phyloP scores from a whole-genome alignment of 2,113 vertebrate genomes.

The Epinephelus lanceolatus region DNA sequence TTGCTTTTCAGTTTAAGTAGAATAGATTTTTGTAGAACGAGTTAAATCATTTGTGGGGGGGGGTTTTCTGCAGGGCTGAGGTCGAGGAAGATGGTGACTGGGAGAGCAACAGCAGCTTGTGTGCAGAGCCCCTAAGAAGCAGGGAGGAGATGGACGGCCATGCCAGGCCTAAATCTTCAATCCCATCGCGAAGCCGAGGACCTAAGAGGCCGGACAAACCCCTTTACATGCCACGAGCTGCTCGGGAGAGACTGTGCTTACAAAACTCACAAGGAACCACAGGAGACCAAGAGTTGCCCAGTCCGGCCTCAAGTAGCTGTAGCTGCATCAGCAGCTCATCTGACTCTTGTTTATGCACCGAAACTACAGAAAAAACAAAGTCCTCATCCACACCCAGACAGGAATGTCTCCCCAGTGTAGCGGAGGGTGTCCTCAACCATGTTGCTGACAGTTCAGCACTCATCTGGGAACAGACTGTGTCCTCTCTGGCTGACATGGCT shows the following conservation, averaged over 20 bases:
- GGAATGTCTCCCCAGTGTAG: slow-evolving; percentile 10
- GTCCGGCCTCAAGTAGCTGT: slow-evolving; percentile 23
- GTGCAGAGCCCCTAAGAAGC: slow-evolving; percentile 42
- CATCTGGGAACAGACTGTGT: slow-evolving; percentile 61
- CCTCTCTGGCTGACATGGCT: slow-evolving; percentile 60
- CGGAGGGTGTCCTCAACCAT: neutral
- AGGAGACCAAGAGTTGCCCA: slow-evolving; percentile 8
- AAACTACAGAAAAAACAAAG: slow-evolving; percentile 30
- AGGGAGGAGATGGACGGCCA: neutral
- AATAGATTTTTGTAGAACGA: neutral
- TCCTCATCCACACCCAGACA: neutral
- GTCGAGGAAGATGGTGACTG: slow-evolving; percentile 62
- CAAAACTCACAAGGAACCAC: slow-evolving; percentile 19
- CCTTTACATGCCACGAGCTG: slow-evolving; percentile 81
- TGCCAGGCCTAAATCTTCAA: slow-evolving; percentile 30
- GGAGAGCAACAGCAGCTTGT: slow-evolving; percentile 49
- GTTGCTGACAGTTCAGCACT: slow-evolving; percentile 20
- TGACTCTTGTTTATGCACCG: slow-evolving; percentile 44
- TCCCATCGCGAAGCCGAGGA: slow-evolving; percentile 24
- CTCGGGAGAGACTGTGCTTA: slow-evolving; percentile 62
- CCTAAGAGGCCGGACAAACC: slow-evolving; percentile 81
- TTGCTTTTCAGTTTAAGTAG: neutral
- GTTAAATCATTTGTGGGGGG: neutral
- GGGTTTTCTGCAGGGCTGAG: slow-evolving; percentile 45
- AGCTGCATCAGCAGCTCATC: slow-evolving; percentile 16